A percentile compares a stretch with the other conserved stretches of the same genome.
phyloP scores from a whole-genome alignment of 1,140 invertebrate species.

The Pseudomyrmex dendroicus region DNA sequence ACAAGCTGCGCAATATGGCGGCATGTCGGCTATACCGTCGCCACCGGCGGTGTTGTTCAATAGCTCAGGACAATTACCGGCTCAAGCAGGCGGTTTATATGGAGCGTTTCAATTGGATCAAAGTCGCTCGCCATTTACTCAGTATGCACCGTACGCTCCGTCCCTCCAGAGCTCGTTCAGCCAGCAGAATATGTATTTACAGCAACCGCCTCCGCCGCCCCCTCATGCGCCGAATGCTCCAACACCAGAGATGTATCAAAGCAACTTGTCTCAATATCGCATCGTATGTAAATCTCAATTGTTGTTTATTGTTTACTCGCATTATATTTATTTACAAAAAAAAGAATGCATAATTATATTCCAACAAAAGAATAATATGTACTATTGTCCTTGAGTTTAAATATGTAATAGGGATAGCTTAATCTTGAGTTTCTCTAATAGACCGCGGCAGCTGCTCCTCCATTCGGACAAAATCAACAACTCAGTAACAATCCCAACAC shows the following conservation, averaged over 20 bases:
- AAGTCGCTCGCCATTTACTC: constrained; percentile 88
- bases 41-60: constrained; percentile 92
- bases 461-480: constrained; percentile 91
- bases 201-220: constrained; percentile 85
- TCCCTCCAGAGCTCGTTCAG: constrained; percentile 87
- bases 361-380: background rate
- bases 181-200: constrained; percentile 89
- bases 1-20: constrained; percentile 88
- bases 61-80: constrained; percentile 89
- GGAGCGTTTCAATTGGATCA: constrained; percentile 89
- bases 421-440: constrained; percentile 71
- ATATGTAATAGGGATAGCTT: background rate
- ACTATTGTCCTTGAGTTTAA: background rate
- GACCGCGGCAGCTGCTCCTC: constrained; percentile 87
- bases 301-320: background rate
- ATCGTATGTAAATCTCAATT: constrained; percentile 85
- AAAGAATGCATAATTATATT: background rate
- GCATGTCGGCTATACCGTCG: constrained; percentile 92
- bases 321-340: background rate
- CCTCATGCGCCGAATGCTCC: constrained; percentile 85
- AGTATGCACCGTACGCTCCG: constrained; percentile 87
- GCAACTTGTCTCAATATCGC: constrained; percentile 90
- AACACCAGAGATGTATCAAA: constrained; percentile 92
- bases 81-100: constrained; percentile 91
- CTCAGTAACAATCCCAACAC: constrained; percentile 93